phyloP scores from a whole-genome alignment of 2,888 invertebrate species.

The Podotricha telesiphe region DNA sequence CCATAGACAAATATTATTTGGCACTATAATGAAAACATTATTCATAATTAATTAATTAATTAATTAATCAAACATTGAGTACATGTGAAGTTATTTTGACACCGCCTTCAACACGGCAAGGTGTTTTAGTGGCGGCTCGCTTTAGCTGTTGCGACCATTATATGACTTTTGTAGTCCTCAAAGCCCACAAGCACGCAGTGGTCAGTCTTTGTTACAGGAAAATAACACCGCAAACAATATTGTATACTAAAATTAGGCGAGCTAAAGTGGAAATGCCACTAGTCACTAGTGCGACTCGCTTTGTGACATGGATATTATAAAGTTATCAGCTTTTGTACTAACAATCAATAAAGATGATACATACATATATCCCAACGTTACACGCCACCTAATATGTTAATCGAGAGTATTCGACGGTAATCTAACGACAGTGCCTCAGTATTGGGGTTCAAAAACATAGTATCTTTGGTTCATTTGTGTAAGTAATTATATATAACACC shows the following conservation, averaged over 20 bases:
- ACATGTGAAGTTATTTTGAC: conserved; percentile 8
- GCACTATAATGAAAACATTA: conserved; percentile 53
- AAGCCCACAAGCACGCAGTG: conserved; percentile 8
- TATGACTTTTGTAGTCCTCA: neutral
- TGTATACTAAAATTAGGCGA: conserved; percentile 20
- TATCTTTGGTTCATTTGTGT: conserved; percentile 48
- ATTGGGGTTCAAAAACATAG: conserved; percentile 33
- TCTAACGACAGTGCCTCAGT: conserved; percentile 40
- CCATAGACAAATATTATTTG: conserved; percentile 55
- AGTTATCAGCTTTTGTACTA: conserved; percentile 45
- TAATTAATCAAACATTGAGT: conserved; percentile 6
- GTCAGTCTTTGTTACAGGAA: conserved; percentile 30
- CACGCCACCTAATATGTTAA: conserved; percentile 42
- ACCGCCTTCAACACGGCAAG: neutral
- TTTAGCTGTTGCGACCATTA: neutral
- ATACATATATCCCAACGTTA: conserved; percentile 34
- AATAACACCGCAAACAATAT: conserved; percentile 6
- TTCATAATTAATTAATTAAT: conserved; percentile 22
- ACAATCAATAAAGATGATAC: conserved; percentile 42
- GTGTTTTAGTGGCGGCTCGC: conserved; percentile 2
- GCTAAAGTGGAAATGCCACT: conserved; percentile 18
- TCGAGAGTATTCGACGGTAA: conserved; percentile 49
- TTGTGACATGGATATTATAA: conserved; percentile 39
- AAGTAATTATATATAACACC: conserved; percentile 37
- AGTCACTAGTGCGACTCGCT: conserved; percentile 23